These are phyloP conservation scores for Polydrusus pterygomalis DNA, from an alignment of 2,888 invertebrate species.

Conservation along the genomic window DNA sequence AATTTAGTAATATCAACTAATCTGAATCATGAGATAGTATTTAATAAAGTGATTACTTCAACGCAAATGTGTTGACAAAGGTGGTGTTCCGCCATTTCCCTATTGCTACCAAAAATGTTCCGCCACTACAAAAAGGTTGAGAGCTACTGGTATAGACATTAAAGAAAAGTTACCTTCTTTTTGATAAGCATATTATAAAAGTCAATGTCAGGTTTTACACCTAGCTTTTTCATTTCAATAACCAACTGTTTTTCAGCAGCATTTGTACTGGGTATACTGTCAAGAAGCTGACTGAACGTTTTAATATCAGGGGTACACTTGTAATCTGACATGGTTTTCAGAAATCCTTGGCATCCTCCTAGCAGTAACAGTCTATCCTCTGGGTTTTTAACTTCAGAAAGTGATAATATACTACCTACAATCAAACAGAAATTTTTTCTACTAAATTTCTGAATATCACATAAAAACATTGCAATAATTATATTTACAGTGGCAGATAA, in stretches of 20 bases:
- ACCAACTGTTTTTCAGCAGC: constrained; percentile 81
- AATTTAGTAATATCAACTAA: too few relatives aligned
- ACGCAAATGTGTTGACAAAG: too few relatives aligned
- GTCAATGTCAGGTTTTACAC: constrained; percentile 83
- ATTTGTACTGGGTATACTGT: constrained; percentile 79
- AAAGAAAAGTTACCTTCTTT: constrained; percentile 73
- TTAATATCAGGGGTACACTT: constrained; percentile 84
- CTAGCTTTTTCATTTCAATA: constrained; percentile 75
- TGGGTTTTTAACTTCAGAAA: constrained; percentile 76
- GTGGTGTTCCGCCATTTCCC: too few relatives aligned
- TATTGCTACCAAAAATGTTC: too few relatives aligned
- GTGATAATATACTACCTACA: constrained; percentile 75
- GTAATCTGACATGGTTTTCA: constrained; percentile 82
- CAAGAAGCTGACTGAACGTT: constrained; percentile 85
- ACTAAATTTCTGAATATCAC: not conserved
- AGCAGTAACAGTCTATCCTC: constrained; percentile 84
- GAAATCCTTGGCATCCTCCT: constrained; percentile 86
- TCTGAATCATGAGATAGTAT: too few relatives aligned
- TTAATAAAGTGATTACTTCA: too few relatives aligned
- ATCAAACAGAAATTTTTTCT: not conserved
- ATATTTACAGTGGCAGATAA: too few relatives aligned
- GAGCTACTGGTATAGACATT: not conserved
- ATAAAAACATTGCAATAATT: too few relatives aligned
- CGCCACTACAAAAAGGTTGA: not conserved
- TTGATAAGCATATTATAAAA: constrained; percentile 93